Evolutionary conservation across 2,888 invertebrate species (phyloP).

Genomic region (Platynereis dumerilii): DNA sequence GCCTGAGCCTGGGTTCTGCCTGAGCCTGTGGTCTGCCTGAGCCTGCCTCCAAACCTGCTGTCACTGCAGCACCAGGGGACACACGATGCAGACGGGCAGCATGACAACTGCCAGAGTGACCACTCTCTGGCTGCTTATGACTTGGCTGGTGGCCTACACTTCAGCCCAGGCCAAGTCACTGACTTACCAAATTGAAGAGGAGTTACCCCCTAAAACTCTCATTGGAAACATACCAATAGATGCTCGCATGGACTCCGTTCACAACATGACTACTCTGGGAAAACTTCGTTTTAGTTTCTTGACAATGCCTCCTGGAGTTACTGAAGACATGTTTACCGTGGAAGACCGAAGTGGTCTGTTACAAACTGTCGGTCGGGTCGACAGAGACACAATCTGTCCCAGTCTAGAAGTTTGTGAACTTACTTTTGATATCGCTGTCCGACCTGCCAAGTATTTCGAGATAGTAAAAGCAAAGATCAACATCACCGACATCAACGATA

Average conservation of each 20-base stretch:
- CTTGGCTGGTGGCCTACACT: too few species aligned
- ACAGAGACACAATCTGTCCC: constrained; percentile 26
- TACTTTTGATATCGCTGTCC: constrained; percentile 19
- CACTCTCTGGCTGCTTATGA: too few species aligned
- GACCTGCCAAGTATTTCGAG: constrained; percentile 20
- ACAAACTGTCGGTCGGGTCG: constrained; percentile 15
- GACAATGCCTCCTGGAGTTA: constrained; percentile 29
- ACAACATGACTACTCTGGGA: constrained; percentile 20
- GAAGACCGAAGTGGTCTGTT: constrained; percentile 26
- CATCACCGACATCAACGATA: constrained; percentile 26
- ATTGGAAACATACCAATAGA: constrained; percentile 62
- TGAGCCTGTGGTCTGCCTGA: too few species aligned
- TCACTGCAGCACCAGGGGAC: too few species aligned
- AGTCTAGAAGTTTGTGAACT: constrained; percentile 9
- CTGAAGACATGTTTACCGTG: constrained; percentile 30
- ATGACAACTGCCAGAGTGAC: too few species aligned
- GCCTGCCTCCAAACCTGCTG: too few species aligned
- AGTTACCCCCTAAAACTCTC: constrained; percentile 43
- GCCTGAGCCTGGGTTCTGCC: too few species aligned
- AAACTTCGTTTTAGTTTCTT: constrained; percentile 35
- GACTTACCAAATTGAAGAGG: constrained; percentile 47
- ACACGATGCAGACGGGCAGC: too few species aligned
- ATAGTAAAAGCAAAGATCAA: constrained; percentile 24
- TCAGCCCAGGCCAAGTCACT: constrained; percentile 13
- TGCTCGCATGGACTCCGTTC: constrained; percentile 31